A percentile compares a stretch with the other conserved stretches of the same genome.
phyloP scores from a whole-genome alignment of 1,140 invertebrate species.

The Macrobrachium nipponense region DNA sequence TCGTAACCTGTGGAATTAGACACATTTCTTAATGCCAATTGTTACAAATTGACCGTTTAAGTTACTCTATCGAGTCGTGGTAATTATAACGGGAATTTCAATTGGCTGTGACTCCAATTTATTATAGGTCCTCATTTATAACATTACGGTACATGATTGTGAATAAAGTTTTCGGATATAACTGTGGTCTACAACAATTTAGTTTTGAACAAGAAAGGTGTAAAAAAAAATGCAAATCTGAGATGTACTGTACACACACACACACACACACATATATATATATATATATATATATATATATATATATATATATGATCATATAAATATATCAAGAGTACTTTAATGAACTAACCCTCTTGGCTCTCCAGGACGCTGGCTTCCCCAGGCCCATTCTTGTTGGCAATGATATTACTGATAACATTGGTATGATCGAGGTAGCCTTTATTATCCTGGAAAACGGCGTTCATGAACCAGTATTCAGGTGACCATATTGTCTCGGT shows the following conservation, averaged over 20 bases:
- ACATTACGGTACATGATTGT: no score
- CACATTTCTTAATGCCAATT: neutral
- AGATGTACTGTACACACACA: no score
- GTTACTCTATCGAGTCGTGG: neutral
- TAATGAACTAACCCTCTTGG: neutral
- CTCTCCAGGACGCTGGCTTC: neutral
- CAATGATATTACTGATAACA: neutral
- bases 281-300: no score
- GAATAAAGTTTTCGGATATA: no score
- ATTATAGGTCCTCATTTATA: no score
- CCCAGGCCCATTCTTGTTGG: neutral
- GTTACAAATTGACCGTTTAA: no score
- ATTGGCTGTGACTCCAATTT: no score
- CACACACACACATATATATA: no score
- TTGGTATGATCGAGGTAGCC: neutral
- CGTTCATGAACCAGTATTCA: slow-evolving; percentile 1
- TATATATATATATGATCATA: neutral
- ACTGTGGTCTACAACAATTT: no score
- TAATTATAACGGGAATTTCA: neutral
- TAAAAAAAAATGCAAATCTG: no score
- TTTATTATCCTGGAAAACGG: neutral
- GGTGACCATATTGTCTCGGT: neutral
- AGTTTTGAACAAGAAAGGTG: no score
- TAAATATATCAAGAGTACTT: neutral
- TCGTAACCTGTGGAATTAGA: neutral